These are phyloP conservation scores for Coregonus clupeaformis DNA, from an alignment of 2,113 vertebrate genomes.

Conservation along the genomic window DNA sequence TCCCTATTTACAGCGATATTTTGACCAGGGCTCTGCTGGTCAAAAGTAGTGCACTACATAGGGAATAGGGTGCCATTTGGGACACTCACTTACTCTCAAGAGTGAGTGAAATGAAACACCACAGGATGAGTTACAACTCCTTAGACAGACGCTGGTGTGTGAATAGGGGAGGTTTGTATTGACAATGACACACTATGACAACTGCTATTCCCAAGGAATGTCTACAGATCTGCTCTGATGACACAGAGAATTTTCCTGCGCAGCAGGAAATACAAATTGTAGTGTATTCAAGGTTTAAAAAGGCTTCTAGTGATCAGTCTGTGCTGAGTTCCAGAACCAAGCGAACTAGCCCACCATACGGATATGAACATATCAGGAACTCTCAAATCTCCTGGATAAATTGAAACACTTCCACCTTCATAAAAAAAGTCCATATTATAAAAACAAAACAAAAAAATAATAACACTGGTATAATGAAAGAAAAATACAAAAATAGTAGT, in stretches of 20 bases:
- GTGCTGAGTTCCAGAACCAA: background rate
- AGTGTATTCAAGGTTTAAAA: too few species aligned
- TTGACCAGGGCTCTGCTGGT: too few species aligned
- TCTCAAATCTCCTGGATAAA: background rate
- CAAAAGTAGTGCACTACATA: too few species aligned
- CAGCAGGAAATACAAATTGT: too few species aligned
- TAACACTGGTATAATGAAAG: background rate
- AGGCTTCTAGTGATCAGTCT: too few species aligned
- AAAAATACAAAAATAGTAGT: background rate
- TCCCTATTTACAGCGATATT: too few species aligned
- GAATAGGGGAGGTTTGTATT: background rate
- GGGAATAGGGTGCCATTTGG: too few species aligned
- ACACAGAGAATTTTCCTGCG: too few species aligned
- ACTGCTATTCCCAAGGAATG: too few species aligned
- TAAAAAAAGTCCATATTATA: background rate
- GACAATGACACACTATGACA: background rate
- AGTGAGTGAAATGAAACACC: conserved; percentile 55
- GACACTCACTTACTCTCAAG: conserved; percentile 28
- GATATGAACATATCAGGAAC: background rate
- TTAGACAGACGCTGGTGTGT: background rate
- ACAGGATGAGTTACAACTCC: conserved; percentile 42
- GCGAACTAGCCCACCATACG: background rate
- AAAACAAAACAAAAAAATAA: too few species aligned
- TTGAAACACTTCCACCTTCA: background rate
- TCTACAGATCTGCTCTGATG: too few species aligned